phyloP scores from a whole-genome alignment of 2,888 invertebrate genomes.

The Ophioninae sp. region DNA sequence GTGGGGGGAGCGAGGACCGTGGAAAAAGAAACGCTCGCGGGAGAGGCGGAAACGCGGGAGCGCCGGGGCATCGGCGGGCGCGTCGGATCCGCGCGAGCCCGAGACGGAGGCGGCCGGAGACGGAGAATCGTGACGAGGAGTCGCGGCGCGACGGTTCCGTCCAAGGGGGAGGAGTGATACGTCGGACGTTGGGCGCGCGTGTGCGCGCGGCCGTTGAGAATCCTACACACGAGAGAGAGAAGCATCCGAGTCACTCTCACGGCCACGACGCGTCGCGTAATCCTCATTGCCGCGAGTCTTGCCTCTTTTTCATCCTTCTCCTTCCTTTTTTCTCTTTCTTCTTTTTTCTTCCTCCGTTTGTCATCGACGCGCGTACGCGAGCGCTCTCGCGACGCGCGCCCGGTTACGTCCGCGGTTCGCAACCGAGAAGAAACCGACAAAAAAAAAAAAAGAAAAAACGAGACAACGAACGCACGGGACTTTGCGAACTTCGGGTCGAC shows the following conservation, averaged over 20 bases:
- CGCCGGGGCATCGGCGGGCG: no score
- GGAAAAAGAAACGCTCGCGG: constrained; percentile 16
- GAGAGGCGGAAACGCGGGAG: no score
- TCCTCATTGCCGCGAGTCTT: constrained; percentile 70
- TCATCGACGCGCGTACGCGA: not conserved
- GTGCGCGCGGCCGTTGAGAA: not conserved
- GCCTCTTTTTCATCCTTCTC: constrained; percentile 29
- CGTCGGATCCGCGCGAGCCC: no score
- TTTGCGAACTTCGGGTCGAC: no score
- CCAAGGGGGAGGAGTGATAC: constrained; percentile 39
- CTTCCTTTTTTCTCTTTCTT: not conserved
- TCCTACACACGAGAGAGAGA: constrained; percentile 46
- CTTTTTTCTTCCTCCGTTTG: not conserved
- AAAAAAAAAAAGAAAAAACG: no score
- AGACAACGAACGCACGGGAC: no score
- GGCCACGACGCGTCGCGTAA: constrained; percentile 81
- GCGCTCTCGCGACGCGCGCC: no score
- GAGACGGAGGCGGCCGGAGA: constrained; percentile 46
- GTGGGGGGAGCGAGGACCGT: not conserved
- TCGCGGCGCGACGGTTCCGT: constrained; percentile 43
- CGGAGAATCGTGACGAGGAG: constrained; percentile 52
- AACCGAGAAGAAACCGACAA: no score
- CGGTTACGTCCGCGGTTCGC: no score
- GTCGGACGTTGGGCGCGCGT: no score
- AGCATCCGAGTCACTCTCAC: constrained; percentile 72